Percentiles rank a stretch among this genome's conserved stretches.
Conservation (phyloP, 2,797 vertebrate species). For the Luscinia megarhynchos region DNA sequence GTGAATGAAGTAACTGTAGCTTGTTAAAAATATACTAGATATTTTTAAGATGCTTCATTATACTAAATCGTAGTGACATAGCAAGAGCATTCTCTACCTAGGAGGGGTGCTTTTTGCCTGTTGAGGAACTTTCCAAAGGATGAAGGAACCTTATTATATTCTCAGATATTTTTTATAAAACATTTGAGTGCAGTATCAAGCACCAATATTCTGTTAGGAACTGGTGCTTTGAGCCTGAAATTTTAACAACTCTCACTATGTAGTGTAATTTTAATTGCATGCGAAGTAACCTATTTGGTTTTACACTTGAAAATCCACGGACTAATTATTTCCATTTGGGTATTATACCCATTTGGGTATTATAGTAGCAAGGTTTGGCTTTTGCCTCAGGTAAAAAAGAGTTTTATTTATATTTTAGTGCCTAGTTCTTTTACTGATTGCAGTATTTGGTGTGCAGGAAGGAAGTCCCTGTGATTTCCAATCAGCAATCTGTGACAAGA, state of each 20-base stretch:
- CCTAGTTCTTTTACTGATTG: slow-evolving; percentile 65
- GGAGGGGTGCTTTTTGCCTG: slow-evolving; percentile 35
- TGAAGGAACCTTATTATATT: slow-evolving; percentile 27
- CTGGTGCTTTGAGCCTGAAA: slow-evolving; percentile 68
- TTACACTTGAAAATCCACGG: slow-evolving; percentile 74
- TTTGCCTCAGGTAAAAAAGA: slow-evolving; percentile 73
- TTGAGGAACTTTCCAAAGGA: slow-evolving; percentile 36
- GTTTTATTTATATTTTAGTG: slow-evolving; percentile 70
- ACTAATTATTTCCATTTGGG: slow-evolving; percentile 77
- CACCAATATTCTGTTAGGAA: slow-evolving; percentile 66
- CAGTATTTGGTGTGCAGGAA: slow-evolving; percentile 53
- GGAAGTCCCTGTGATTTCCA: slow-evolving; percentile 62
- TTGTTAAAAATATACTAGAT: slow-evolving; percentile 54
- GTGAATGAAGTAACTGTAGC: slow-evolving; percentile 1
- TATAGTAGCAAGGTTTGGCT: slow-evolving; percentile 69
- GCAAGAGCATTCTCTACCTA: slow-evolving; percentile 22
- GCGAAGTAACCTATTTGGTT: slow-evolving; percentile 75
- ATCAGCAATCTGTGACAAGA: slow-evolving; percentile 46
- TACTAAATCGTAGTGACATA: background rate
- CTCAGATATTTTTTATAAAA: slow-evolving; percentile 59
- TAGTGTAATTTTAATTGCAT: slow-evolving; percentile 70
- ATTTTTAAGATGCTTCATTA: slow-evolving; percentile 53
- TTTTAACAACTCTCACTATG: slow-evolving; percentile 46
- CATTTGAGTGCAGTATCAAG: slow-evolving; percentile 65
- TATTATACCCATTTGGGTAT: slow-evolving; percentile 71